A percentile compares a stretch with the other conserved stretches of the same genome.
These are phyloP conservation scores for Apodemus agrarius DNA, from an alignment of 2,797 vertebrate species.

Conservation along the genomic window DNA sequence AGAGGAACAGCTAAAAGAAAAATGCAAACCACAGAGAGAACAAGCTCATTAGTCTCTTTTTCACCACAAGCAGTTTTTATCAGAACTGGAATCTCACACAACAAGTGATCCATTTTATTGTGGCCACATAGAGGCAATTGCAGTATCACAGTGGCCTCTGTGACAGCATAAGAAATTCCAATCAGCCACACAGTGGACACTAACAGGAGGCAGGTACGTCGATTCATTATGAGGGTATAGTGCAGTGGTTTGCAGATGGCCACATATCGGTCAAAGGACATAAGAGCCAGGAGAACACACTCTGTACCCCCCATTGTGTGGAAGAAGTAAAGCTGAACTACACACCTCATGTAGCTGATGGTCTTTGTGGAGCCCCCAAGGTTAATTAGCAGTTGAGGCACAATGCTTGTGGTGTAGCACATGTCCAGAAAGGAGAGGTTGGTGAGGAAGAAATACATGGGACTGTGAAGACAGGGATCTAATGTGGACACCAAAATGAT, in stretches of 20 bases:
- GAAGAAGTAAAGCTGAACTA: conserved; percentile 38
- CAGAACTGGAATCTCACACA: conserved; percentile 76
- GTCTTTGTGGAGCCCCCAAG: conserved; percentile 50
- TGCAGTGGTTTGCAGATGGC: too few species aligned
- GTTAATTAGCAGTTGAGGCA: conserved; percentile 55
- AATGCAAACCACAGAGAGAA: conserved; percentile 51
- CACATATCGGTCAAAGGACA: conserved; percentile 66
- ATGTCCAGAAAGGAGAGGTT: conserved; percentile 73
- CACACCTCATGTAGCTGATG: conserved; percentile 51
- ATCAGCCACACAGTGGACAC: not conserved
- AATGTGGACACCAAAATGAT: conserved; percentile 37
- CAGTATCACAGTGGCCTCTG: conserved; percentile 31
- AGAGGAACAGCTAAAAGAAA: conserved; percentile 77
- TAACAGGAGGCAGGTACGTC: too few species aligned
- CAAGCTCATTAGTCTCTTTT: conserved; percentile 45
- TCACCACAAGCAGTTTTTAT: conserved; percentile 61
- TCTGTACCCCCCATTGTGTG: conserved; percentile 59
- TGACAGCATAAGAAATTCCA: conserved; percentile 25
- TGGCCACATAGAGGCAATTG: conserved; percentile 55
- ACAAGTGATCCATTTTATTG: conserved; percentile 65
- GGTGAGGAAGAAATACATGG: conserved; percentile 77
- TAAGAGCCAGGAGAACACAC: conserved; percentile 68
- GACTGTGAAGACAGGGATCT: conserved; percentile 27
- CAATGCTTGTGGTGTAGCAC: conserved; percentile 37
- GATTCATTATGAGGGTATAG: too few species aligned